These are phyloP conservation scores for Monodelphis domestica DNA, from an alignment of 2,797 vertebrate species.

Conservation along the genomic window DNA sequence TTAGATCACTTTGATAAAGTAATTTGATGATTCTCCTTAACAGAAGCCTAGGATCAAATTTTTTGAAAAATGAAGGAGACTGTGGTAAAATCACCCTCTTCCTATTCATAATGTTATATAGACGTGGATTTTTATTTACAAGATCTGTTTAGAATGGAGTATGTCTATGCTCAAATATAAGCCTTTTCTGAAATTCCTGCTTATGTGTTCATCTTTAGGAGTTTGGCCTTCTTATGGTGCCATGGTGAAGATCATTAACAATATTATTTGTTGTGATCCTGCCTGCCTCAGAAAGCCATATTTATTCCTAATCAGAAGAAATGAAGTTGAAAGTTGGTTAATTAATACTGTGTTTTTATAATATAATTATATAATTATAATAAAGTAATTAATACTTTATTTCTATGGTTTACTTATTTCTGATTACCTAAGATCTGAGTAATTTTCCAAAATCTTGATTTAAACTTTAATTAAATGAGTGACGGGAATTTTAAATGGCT, in stretches of 20 bases:
- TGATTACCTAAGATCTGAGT: constrained; percentile 23
- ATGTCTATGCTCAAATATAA: not conserved
- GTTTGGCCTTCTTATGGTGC: not conserved
- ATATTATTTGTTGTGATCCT: not conserved
- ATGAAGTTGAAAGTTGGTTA: constrained; percentile 41
- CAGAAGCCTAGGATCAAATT: constrained; percentile 42
- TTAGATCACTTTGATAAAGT: constrained; percentile 31
- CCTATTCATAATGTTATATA: constrained; percentile 10
- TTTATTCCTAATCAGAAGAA: constrained; percentile 5
- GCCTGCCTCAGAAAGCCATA: not conserved
- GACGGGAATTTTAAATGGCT: not conserved
- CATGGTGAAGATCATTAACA: not conserved
- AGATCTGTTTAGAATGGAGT: not conserved
- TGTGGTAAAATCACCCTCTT: not conserved
- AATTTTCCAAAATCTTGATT: constrained; percentile 40
- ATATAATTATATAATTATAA: no score
- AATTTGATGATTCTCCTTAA: constrained; percentile 42
- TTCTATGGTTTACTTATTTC: constrained; percentile 41
- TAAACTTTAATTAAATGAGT: constrained; percentile 44
- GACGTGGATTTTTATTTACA: constrained; percentile 31
- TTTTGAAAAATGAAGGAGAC: constrained; percentile 19
- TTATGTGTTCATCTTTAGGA: not conserved
- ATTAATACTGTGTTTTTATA: not conserved
- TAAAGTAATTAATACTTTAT: no score
- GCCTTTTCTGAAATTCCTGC: not conserved